phyloP scores from a whole-genome alignment of 2,113 vertebrate genomes.

The Micronycteris hirsuta region DNA sequence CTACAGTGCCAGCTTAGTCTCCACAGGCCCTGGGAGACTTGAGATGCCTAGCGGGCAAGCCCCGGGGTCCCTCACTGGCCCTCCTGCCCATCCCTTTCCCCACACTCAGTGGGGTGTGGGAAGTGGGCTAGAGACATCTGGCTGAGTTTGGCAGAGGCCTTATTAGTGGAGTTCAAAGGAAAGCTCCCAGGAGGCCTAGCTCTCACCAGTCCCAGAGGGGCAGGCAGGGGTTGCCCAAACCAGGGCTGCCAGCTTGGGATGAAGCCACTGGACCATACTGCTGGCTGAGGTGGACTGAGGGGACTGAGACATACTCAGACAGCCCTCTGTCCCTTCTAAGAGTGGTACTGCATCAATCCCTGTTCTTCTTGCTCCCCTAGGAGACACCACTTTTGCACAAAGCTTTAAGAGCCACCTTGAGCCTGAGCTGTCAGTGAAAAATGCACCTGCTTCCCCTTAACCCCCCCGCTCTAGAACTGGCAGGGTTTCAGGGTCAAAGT shows the following conservation, averaged over 20 bases:
- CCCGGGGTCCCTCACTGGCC: background rate
- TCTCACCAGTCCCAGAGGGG: background rate
- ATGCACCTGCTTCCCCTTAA: background rate
- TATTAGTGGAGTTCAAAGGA: constrained; percentile 21
- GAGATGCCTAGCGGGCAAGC: background rate
- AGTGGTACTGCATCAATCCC: background rate
- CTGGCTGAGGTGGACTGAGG: background rate
- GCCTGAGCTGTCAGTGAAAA: background rate
- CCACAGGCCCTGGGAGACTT: background rate
- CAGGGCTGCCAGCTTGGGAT: background rate
- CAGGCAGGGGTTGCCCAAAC: background rate
- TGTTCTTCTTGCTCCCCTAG: background rate
- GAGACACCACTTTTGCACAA: background rate
- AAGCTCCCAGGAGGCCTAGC: background rate
- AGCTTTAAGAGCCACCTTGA: background rate
- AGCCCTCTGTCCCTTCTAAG: background rate
- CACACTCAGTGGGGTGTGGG: background rate
- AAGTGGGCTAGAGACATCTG: constrained; percentile 44
- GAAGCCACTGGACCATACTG: background rate
- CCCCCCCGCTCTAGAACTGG: background rate
- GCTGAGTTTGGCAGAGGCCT: constrained; percentile 56
- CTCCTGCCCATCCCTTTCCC: background rate
- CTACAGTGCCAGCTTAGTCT: constrained; percentile 32
- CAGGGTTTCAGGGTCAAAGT: background rate
- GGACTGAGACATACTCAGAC: background rate